Base-by-base conservation (phyloP, 1,140 invertebrate genomes). In the Cotesia chilonis region DNA sequence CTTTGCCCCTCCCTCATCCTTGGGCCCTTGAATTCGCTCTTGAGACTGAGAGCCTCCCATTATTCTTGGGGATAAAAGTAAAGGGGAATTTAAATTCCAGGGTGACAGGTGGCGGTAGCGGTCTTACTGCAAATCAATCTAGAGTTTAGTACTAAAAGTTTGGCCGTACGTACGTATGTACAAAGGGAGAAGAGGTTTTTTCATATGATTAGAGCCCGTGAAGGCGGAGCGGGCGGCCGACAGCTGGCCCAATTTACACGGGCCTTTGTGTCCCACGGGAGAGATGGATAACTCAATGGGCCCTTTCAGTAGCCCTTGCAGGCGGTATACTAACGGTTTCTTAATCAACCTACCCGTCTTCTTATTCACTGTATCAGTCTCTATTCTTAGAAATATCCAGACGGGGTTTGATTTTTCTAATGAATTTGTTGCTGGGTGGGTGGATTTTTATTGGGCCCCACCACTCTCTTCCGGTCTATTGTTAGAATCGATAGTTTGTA, bases 171-270 rank as follows among this genome's bases (percentile, higher is more conserved):
- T 28, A 28, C 28, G 28, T 28, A 28, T 28, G 28, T 28, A 28
- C 28, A 28, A 28, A 28, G 28, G 28, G 28, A 28, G 28, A 28
- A 52, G n/a, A 52, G 47, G 47, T 52, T 52, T 52, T 52, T 52
- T 10, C 47, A 28, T 28, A 28, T 28, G 28, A 28, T 28, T 28
- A 28, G 28, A 28, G 28, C 28, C 28, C 28, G 28, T 28, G 54
- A 17, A 59, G 57, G 17, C 17, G 14, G 14, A 57, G 35, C 20
- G 54, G 9, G 7, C n/a, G 17, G 54, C 17, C 36, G 52, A 72
- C 70, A 72, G 70, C 70, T 72, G 64, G 70, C 52, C 64, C 70
- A 67, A 72, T 72, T 67, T 65, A 72, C 64, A 72, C 54, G 70
- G 55, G 17, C 20, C 52, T 69, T 59, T 69, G 68, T 69, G 28